Evolutionary conservation across 2,113 vertebrate genomes (phyloP).

Genomic region (Rhinolophus ferrumequinum): DNA sequence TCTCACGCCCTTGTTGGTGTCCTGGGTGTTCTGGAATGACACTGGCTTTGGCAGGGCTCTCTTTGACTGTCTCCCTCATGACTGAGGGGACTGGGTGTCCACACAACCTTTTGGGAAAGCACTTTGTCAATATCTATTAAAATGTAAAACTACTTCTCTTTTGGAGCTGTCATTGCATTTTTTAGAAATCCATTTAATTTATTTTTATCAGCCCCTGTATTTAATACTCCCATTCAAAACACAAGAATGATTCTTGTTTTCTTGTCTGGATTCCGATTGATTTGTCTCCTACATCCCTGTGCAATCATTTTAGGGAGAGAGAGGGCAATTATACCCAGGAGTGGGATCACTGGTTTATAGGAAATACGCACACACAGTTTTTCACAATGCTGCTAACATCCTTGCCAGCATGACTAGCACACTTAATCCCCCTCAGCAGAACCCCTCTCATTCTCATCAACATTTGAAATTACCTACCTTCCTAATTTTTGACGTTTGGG

Average conservation of each 20-base stretch:
- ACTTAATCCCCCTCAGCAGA: not conserved
- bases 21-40: not conserved
- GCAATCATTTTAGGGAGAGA: not conserved
- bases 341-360: not conserved
- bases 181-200: not conserved
- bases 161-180: not conserved
- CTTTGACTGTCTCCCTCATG: not conserved
- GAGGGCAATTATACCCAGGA: not conserved
- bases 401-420: not conserved
- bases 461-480: not conserved
- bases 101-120: not conserved
- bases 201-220: not conserved
- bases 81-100: not conserved
- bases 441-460: not conserved
- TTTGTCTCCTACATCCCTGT: not conserved
- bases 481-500: not conserved
- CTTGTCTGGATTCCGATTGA: not conserved
- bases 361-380: not conserved
- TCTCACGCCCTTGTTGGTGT: not conserved
- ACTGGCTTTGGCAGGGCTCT: too few species aligned
- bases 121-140: not conserved
- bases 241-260: not conserved
- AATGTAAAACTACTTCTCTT: not conserved
- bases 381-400: not conserved
- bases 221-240: not conserved